Conservation (phyloP, 2,113 vertebrate genomes). For the Alouatta palliata region DNA sequence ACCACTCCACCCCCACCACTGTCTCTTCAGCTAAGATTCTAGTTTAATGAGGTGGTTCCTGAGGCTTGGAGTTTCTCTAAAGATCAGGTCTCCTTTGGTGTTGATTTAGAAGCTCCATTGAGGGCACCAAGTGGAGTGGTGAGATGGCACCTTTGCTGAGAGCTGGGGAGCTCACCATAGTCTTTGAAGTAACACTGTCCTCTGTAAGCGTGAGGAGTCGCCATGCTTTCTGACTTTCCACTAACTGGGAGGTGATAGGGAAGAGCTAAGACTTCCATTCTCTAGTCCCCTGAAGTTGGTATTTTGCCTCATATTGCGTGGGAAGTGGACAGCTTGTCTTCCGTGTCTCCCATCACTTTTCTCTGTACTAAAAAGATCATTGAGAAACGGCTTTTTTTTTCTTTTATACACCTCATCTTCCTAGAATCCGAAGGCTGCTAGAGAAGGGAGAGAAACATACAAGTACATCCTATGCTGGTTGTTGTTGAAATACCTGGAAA, state of each 20-base stretch:
- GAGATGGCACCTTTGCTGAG: not conserved
- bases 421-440: not conserved
- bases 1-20: not conserved
- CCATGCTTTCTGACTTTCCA: not conserved
- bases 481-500: not conserved
- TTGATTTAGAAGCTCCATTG: conserved; percentile 23
- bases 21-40: not conserved
- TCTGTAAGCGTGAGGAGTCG: not conserved
- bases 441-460: not conserved
- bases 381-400: not conserved
- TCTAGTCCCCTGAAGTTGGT: not conserved
- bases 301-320: not conserved
- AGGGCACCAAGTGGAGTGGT: not conserved
- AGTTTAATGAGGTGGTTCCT: not conserved
- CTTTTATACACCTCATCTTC: not conserved
- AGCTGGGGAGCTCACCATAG: not conserved
- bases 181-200: not conserved
- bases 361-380: not conserved
- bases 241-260: not conserved
- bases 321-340: not conserved
- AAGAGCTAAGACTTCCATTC: not conserved
- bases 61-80: not conserved
- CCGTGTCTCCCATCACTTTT: not conserved
- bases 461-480: not conserved
- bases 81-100: not conserved